Conservation (phyloP, 2,113 vertebrate species). For the Bolborhynchus lineola region DNA sequence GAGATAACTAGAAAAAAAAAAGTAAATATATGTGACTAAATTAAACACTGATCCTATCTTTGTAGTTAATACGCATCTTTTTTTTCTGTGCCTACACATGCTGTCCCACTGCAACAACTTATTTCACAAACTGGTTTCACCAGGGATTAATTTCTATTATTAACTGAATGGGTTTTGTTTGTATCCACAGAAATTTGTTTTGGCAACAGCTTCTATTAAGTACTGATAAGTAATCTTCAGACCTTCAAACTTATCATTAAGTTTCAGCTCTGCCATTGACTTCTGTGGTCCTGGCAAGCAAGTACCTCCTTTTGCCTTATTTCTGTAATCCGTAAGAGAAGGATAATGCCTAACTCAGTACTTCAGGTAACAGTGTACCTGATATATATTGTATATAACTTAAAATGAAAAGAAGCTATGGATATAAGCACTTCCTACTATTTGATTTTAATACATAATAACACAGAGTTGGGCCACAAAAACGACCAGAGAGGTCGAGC, state of each 20-base stretch:
- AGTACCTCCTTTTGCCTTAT: background rate
- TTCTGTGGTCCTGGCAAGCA: background rate
- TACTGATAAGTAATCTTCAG: constrained; percentile 27
- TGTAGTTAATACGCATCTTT: constrained; percentile 28
- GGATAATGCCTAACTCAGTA: background rate
- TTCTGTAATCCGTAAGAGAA: background rate
- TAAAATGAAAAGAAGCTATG: background rate
- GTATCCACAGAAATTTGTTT: constrained; percentile 18
- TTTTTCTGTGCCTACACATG: constrained; percentile 3
- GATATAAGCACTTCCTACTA: background rate
- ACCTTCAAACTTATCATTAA: background rate
- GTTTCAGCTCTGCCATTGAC: background rate
- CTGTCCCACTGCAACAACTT: constrained; percentile 37
- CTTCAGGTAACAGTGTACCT: background rate
- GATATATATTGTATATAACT: background rate
- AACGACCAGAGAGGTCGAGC: background rate
- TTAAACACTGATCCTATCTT: constrained; percentile 60
- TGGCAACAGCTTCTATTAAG: background rate
- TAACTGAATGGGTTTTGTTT: constrained; percentile 24
- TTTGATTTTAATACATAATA: background rate
- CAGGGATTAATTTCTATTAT: constrained; percentile 37
- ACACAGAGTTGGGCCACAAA: background rate
- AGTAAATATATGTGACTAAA: constrained; percentile 66
- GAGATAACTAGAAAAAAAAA: constrained; percentile 62
- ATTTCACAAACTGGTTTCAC: constrained; percentile 21